Percentiles rank a stretch among this genome's conserved stretches.
Conservation (phyloP, 2,888 invertebrate species). For the Drosophila niveifrons region DNA sequence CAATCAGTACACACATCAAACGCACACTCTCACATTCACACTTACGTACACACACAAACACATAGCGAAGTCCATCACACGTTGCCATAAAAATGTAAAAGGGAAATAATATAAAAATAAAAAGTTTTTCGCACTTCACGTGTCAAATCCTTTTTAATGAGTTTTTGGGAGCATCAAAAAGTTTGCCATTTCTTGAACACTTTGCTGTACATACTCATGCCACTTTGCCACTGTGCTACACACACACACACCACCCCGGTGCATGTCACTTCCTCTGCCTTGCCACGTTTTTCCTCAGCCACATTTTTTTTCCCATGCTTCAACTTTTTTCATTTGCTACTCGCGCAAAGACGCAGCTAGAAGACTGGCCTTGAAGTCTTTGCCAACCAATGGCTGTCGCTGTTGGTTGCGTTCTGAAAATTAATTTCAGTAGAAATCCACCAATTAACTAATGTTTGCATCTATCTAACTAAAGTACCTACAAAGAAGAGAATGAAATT, state of each 20-base stretch:
- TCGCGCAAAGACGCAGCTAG: conserved; percentile 34
- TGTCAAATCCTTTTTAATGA: conserved; percentile 84
- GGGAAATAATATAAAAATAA: conserved; percentile 80
- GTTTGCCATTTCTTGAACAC: conserved; percentile 78
- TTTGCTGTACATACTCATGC: conserved; percentile 42
- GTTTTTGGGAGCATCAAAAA: conserved; percentile 83
- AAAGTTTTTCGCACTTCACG: conserved; percentile 82
- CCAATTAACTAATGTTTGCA: conserved; percentile 2
- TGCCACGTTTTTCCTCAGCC: conserved; percentile 1
- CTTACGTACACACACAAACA: conserved; percentile 18
- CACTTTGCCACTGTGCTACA: conserved; percentile 3
- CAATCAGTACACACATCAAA: conserved; percentile 71
- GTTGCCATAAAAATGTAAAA: conserved; percentile 81
- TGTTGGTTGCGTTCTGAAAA: conserved; percentile 25
- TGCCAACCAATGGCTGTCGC: conserved; percentile 21
- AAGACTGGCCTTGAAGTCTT: conserved; percentile 34
- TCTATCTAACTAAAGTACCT: not conserved
- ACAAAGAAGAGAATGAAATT: too few species aligned
- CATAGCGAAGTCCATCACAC: conserved; percentile 60
- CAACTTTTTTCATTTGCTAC: conserved; percentile 59
- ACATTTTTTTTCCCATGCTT: conserved; percentile 12
- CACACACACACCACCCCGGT: not conserved
- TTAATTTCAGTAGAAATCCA: not conserved
- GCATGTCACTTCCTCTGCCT: conserved; percentile 21
- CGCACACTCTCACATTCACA: conserved; percentile 28